Conservation (phyloP, 2,888 invertebrate species). For the Cataglyphis albicans region DNA sequence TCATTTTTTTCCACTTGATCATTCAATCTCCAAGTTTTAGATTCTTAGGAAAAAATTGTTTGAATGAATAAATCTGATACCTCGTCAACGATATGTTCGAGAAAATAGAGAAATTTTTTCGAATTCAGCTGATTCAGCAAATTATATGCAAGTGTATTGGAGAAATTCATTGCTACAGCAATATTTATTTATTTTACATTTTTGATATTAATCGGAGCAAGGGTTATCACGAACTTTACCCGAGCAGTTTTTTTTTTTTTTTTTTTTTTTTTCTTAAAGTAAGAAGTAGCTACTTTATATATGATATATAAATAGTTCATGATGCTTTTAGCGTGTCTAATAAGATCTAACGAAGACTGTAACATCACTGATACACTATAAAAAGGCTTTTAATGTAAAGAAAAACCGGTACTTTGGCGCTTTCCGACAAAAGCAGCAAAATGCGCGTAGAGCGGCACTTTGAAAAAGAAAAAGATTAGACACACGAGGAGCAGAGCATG, state of each 20-base stretch:
- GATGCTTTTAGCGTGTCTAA: not conserved
- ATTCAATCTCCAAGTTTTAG: not conserved
- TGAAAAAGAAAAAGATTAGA: conserved; percentile 31
- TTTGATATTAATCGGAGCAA: conserved; percentile 13
- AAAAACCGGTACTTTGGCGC: conserved; percentile 21
- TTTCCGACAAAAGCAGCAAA: conserved; percentile 25
- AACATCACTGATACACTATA: conserved; percentile 14
- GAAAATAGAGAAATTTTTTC: conserved; percentile 18
- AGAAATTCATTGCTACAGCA: not conserved
- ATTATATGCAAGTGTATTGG: not conserved
- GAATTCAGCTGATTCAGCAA: not conserved
- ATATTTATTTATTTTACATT: conserved; percentile 12
- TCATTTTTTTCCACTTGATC: not conserved
- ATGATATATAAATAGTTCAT: conserved; percentile 10
- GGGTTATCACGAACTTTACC: conserved; percentile 24
- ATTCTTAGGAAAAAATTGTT: not conserved
- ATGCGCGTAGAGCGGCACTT: not conserved
- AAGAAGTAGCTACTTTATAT: not conserved
- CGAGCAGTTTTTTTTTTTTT: not conserved
- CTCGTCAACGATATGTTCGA: not conserved
- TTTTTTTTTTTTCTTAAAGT: not conserved
- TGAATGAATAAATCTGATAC: not conserved
- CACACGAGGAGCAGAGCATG: not conserved
- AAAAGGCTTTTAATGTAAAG: conserved; percentile 15
- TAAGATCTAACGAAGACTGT: not conserved